Conservation (phyloP, 2,113 vertebrate species). For the Mixornis gularis region DNA sequence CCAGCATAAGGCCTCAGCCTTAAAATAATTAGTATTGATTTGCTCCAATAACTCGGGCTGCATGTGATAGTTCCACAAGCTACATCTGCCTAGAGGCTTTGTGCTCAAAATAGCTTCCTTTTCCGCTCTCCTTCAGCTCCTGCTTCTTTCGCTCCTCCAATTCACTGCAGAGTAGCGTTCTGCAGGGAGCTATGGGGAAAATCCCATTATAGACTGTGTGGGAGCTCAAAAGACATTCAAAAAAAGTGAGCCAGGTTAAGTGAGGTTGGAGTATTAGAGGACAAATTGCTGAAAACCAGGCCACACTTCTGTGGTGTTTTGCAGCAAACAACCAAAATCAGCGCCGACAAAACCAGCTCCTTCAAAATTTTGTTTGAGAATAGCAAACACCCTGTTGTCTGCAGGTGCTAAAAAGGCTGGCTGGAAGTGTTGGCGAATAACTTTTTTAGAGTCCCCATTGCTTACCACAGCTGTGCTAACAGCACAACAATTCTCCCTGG, state of each 20-base stretch:
- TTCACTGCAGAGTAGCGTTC: not conserved
- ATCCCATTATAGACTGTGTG: constrained; percentile 35
- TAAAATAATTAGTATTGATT: constrained; percentile 71
- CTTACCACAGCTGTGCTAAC: not conserved
- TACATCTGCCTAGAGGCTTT: constrained; percentile 43
- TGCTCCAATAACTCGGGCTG: constrained; percentile 48
- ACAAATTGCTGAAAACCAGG: not conserved
- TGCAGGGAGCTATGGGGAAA: constrained; percentile 34
- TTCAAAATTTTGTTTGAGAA: not conserved
- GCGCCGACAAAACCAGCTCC: not conserved
- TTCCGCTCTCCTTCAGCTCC: constrained; percentile 12
- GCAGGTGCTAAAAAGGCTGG: not conserved
- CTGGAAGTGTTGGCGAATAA: not conserved
- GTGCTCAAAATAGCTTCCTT: constrained; percentile 56
- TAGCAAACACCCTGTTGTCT: not conserved
- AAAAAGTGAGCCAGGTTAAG: constrained; percentile 33
- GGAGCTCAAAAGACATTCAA: not conserved
- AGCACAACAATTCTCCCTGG: not conserved
- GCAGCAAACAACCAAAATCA: not conserved
- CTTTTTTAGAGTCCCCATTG: not conserved
- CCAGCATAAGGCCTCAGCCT: constrained; percentile 20
- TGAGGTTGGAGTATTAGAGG: constrained; percentile 13
- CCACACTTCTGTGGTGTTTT: accelerated
- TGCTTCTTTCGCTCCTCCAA: not conserved
- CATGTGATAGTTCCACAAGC: constrained; percentile 57